A percentile compares a stretch with the other conserved stretches of the same genome.
Evolutionary conservation across 92 coral and sea anemone genomes (phyloP).

Genomic region (Galaxea fascicularis): DNA sequence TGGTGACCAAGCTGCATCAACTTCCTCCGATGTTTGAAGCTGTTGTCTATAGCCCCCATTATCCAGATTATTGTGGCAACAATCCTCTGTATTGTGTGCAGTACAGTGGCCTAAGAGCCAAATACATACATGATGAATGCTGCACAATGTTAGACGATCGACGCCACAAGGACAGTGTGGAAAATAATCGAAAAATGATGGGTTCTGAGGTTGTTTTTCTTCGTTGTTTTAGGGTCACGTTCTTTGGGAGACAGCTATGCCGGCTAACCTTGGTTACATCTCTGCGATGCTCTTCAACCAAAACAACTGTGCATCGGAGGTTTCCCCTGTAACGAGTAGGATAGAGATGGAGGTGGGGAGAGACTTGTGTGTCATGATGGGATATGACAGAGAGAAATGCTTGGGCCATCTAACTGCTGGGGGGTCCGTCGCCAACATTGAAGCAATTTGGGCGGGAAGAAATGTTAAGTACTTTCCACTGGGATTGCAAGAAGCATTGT

Average conservation of each 20-base stretch:
- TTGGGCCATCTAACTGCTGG: slow-evolving; percentile 77
- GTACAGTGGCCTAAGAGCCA: too few species aligned
- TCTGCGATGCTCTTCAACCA: slow-evolving; percentile 82
- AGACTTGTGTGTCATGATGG: slow-evolving; percentile 86
- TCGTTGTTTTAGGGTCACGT: slow-evolving; percentile 73
- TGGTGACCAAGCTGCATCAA: too few species aligned
- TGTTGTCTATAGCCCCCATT: too few species aligned
- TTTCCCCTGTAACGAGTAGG: slow-evolving; percentile 74
- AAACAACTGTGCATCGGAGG: slow-evolving; percentile 80
- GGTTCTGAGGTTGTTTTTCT: background rate
- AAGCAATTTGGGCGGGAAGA: slow-evolving; percentile 90
- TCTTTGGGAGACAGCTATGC: slow-evolving; percentile 82
- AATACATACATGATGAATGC: too few species aligned
- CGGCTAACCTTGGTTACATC: slow-evolving; percentile 83
- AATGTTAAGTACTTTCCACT: slow-evolving; percentile 82
- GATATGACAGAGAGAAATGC: slow-evolving; percentile 71
- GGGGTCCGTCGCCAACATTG: slow-evolving; percentile 87
- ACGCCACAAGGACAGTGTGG: too few species aligned
- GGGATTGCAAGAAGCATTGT: slow-evolving; percentile 82
- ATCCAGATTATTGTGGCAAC: too few species aligned
- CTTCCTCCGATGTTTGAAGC: too few species aligned
- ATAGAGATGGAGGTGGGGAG: slow-evolving; percentile 75
- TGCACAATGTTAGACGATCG: too few species aligned
- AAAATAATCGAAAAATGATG: too few species aligned
- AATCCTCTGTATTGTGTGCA: too few species aligned